Evolutionary conservation across 1,140 invertebrate genomes (phyloP).

Genomic region (Leguminivora glycinivorella): DNA sequence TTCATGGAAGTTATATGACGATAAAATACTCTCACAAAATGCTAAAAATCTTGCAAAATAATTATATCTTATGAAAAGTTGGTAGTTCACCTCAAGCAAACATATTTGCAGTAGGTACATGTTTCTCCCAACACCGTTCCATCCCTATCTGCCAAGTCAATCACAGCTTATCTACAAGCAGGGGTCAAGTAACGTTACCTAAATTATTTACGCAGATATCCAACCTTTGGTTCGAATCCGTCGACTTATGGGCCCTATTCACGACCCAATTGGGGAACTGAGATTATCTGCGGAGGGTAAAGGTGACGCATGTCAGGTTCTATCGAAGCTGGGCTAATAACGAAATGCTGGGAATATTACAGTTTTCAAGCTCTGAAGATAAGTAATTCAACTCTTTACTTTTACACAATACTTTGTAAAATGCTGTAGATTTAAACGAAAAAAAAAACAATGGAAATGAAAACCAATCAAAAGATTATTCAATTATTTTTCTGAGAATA

Average conservation of each 20-base stretch:
- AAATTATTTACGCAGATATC: slow-evolving; percentile 23
- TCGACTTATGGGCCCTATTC: slow-evolving; percentile 18
- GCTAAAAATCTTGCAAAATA: not conserved
- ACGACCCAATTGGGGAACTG: slow-evolving; percentile 24
- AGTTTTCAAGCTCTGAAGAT: not conserved
- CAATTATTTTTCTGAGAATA: too few relatives aligned
- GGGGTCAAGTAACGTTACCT: slow-evolving; percentile 28
- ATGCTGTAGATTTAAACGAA: too few relatives aligned
- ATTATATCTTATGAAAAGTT: too few relatives aligned
- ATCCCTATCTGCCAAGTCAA: slow-evolving; percentile 11
- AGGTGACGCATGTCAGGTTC: slow-evolving; percentile 16
- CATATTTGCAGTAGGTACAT: not conserved
- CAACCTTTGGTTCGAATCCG: slow-evolving; percentile 26
- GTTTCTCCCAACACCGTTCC: slow-evolving; percentile 4
- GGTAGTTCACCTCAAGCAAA: not conserved
- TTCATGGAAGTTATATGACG: too few relatives aligned
- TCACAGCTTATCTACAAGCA: slow-evolving; percentile 21
- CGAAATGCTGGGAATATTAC: not conserved
- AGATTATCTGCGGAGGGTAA: slow-evolving; percentile 22
- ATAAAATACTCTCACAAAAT: not conserved
- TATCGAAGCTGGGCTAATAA: slow-evolving; percentile 4
- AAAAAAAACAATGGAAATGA: too few relatives aligned
- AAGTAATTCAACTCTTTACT: not conserved
- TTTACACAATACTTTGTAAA: too few relatives aligned
- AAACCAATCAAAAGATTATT: too few relatives aligned